phyloP scores from a whole-genome alignment of 2,797 vertebrate genomes.

The Mormyrops boulengeri region DNA sequence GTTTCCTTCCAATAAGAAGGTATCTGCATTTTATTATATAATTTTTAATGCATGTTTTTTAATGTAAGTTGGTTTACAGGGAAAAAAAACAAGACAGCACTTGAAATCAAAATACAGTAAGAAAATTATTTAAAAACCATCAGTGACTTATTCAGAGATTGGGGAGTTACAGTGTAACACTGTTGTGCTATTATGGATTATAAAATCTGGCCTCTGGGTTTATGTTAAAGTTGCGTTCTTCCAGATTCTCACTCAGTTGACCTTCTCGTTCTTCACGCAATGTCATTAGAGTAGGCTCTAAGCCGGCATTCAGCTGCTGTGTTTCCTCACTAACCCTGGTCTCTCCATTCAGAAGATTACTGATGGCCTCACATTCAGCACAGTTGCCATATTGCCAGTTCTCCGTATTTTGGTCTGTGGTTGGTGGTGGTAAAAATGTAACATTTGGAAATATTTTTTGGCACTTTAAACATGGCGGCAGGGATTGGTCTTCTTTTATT shows the following conservation, averaged over 20 bases:
- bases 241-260: neutral
- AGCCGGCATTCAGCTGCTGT: neutral
- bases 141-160: no score
- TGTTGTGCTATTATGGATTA: neutral
- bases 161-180: neutral
- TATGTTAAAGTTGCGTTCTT: neutral
- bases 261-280: neutral
- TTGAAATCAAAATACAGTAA: no score
- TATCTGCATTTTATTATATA: no score
- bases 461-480: neutral
- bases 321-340: neutral
- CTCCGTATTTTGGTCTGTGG: accelerated
- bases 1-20: no score
- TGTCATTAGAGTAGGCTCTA: neutral
- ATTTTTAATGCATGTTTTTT: no score
- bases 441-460: neutral
- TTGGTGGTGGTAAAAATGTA: neutral
- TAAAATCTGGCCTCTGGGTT: neutral
- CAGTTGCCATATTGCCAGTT: neutral
- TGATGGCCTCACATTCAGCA: constrained; percentile 19
- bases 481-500: neutral
- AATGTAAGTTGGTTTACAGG: no score
- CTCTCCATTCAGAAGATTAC: constrained; percentile 15
- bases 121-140: no score
- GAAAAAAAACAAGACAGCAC: no score